These are phyloP conservation scores for Cotesia typhae DNA, from an alignment of 1,140 invertebrate genomes.

Conservation along the genomic window DNA sequence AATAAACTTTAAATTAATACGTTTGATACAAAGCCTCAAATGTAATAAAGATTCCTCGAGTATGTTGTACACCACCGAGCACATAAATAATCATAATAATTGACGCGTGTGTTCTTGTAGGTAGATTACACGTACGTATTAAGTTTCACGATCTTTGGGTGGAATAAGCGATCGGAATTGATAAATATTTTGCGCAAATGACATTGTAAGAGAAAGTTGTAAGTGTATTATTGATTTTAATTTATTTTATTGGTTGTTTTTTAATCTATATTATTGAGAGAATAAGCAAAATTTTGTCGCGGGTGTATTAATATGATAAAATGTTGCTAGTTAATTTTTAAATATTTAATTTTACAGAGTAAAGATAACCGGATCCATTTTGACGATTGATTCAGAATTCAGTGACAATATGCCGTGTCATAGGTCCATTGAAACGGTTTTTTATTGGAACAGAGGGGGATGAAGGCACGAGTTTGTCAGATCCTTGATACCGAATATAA, in stretches of 20 bases:
- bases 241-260: too few relatives aligned
- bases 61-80: constrained; percentile 46
- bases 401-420: constrained; percentile 40
- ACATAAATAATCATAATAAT: constrained; percentile 64
- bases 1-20: constrained; percentile 16
- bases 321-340: too few relatives aligned
- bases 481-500: not conserved
- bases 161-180: constrained; percentile 31
- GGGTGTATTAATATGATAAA: not conserved
- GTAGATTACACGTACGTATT: constrained; percentile 27
- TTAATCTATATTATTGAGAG: not conserved
- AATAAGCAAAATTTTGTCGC: not conserved
- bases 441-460: constrained; percentile 22
- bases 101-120: constrained; percentile 42
- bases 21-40: not conserved
- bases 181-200: constrained; percentile 14
- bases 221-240: not conserved
- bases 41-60: not conserved
- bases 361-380: constrained; percentile 7
- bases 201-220: constrained; percentile 10
- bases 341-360: too few relatives aligned
- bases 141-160: constrained; percentile 39
- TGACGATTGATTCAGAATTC: not conserved
- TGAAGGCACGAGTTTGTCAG: constrained; percentile 32
- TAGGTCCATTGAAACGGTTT: constrained; percentile 41